Conservation (phyloP, 2,888 invertebrate species). For the Euplagia quadripunctaria region DNA sequence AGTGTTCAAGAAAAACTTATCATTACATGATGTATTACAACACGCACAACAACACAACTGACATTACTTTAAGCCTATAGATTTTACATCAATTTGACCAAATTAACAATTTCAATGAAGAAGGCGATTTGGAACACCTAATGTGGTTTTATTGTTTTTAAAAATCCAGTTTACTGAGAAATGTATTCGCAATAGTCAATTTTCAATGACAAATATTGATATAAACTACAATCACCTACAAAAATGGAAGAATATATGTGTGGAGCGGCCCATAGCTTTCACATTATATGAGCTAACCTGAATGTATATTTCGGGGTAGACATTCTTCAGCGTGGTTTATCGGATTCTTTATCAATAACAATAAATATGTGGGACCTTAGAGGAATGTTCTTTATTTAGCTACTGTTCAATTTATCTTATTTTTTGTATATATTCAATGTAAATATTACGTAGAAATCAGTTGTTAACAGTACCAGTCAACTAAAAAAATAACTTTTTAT, state of each 20-base stretch:
- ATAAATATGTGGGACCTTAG: slow-evolving; percentile 7
- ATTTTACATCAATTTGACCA: background rate
- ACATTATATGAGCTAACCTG: slow-evolving; percentile 4
- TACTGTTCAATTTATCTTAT: background rate
- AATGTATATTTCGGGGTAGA: background rate
- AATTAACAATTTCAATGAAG: background rate
- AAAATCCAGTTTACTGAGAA: background rate
- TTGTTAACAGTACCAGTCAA: too few relatives aligned
- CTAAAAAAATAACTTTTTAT: too few relatives aligned
- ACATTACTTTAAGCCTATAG: background rate
- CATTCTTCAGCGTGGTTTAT: slow-evolving; percentile 16
- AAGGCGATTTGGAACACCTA: background rate
- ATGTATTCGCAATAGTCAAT: background rate
- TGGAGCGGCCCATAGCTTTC: slow-evolving; percentile 7
- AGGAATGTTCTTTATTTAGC: background rate
- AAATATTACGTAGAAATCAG: too few relatives aligned
- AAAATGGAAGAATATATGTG: slow-evolving; percentile 1
- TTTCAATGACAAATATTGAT: background rate
- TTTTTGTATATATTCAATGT: background rate
- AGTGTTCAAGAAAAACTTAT: background rate
- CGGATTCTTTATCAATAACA: background rate
- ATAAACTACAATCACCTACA: background rate
- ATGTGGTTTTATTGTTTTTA: background rate
- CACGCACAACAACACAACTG: background rate
- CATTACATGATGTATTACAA: background rate